These are phyloP conservation scores for Armadillidium nasatum DNA, from an alignment of 1,140 invertebrate genomes.

Conservation along the genomic window DNA sequence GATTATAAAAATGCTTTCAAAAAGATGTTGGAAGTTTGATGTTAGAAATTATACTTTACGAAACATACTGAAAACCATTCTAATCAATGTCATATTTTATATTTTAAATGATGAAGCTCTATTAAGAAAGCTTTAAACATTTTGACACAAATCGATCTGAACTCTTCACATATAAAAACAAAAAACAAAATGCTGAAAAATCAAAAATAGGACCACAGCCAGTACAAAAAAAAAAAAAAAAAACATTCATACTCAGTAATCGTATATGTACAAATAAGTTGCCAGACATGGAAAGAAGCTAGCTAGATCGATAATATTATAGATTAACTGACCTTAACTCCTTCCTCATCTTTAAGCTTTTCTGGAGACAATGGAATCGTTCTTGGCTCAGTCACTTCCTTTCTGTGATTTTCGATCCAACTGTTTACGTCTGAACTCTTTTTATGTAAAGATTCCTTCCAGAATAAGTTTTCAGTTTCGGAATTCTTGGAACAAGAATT, in stretches of 20 bases:
- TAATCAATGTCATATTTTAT: too few relatives aligned
- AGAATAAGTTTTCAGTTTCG: neutral
- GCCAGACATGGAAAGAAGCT: neutral
- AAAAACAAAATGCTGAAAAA: too few relatives aligned
- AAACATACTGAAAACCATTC: too few relatives aligned
- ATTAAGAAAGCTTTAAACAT: too few relatives aligned
- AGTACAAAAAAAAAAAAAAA: too few relatives aligned
- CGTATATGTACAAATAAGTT: neutral
- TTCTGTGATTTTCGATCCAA: neutral
- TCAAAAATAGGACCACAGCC: too few relatives aligned
- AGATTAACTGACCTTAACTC: neutral
- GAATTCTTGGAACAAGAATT: neutral
- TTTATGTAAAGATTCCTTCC: neutral
- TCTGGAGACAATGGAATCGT: neutral
- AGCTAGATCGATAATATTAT: neutral
- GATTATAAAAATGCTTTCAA: too few relatives aligned
- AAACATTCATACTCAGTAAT: neutral
- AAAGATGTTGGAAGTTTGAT: too few relatives aligned
- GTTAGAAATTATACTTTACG: too few relatives aligned
- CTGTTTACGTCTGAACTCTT: neutral
- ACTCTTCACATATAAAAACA: too few relatives aligned
- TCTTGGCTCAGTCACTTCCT: neutral
- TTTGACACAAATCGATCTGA: too few relatives aligned
- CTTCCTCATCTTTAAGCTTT: constrained; percentile 1
- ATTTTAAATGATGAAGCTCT: too few relatives aligned